Conservation (phyloP, 2,888 invertebrate species). For the Amblyteles armatorius region DNA sequence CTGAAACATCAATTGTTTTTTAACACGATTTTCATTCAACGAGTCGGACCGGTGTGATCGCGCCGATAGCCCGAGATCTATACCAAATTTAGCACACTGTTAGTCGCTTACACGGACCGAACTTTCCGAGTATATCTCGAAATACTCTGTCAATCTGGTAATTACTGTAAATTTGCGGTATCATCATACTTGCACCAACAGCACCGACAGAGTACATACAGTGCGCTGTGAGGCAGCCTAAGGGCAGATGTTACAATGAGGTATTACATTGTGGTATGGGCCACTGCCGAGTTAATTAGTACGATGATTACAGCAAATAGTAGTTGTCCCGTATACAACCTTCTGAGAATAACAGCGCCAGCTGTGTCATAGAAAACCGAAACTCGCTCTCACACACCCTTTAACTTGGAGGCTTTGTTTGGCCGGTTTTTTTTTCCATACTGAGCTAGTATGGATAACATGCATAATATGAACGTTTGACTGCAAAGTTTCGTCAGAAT, state of each 20-base stretch:
- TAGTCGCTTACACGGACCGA: not conserved
- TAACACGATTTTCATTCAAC: not conserved
- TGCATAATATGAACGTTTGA: not conserved
- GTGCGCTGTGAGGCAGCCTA: constrained; percentile 12
- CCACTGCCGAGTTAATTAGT: constrained; percentile 52
- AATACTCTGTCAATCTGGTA: constrained; percentile 28
- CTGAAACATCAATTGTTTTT: constrained; percentile 15
- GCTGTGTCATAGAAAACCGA: constrained; percentile 31
- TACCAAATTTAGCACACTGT: not conserved
- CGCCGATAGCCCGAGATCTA: not conserved
- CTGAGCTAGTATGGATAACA: constrained; percentile 21
- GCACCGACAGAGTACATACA: not conserved
- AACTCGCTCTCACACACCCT: constrained; percentile 9
- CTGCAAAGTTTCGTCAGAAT: not conserved
- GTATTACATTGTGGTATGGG: constrained; percentile 39
- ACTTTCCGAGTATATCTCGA: constrained; percentile 28
- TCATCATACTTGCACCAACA: not conserved
- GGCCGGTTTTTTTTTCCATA: not conserved
- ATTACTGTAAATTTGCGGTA: constrained; percentile 53
- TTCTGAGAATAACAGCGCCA: constrained; percentile 15
- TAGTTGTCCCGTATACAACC: constrained; percentile 38
- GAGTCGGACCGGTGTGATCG: not conserved
- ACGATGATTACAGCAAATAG: constrained; percentile 45
- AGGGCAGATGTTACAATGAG: constrained; percentile 55
- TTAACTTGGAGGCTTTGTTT: constrained; percentile 26